phyloP scores from a whole-genome alignment of 2,113 vertebrate species.

The Phylloscopus whistleri region DNA sequence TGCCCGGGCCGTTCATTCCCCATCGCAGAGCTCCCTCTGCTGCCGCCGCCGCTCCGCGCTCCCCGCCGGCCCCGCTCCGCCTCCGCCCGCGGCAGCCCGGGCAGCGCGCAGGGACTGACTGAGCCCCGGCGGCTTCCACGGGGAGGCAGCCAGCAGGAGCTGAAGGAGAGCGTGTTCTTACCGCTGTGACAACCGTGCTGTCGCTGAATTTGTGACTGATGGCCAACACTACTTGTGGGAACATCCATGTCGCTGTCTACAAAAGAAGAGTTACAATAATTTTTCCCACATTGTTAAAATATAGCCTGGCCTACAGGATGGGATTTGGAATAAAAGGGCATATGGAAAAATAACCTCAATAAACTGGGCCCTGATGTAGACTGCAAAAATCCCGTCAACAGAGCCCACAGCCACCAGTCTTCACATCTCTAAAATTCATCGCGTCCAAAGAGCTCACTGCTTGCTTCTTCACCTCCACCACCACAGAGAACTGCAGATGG shows the following conservation, averaged over 20 bases:
- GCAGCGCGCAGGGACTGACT: fast-evolving
- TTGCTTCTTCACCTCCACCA: neutral
- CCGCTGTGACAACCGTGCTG: fast-evolving
- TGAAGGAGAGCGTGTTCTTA: fast-evolving
- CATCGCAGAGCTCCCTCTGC: conserved; percentile 40
- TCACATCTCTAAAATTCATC: neutral
- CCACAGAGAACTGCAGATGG: neutral
- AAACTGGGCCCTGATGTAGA: neutral
- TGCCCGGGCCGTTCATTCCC: conserved; percentile 9
- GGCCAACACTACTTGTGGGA: fast-evolving
- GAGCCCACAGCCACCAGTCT: neutral
- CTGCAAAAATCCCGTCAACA: neutral
- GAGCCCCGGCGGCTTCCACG: fast-evolving
- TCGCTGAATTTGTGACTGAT: neutral
- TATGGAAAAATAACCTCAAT: neutral
- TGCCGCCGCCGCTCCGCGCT: neutral
- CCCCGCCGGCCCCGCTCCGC: neutral
- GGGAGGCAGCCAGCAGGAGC: neutral
- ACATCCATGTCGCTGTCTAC: fast-evolving
- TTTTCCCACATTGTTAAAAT: neutral
- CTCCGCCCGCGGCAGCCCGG: too few relatives aligned
- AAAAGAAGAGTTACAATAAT: neutral
- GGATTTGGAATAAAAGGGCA: neutral
- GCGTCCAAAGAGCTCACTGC: neutral
- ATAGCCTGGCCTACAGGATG: neutral